These are phyloP conservation scores for Cerceris rybyensis DNA, from an alignment of 2,888 invertebrate genomes.

Conservation along the genomic window DNA sequence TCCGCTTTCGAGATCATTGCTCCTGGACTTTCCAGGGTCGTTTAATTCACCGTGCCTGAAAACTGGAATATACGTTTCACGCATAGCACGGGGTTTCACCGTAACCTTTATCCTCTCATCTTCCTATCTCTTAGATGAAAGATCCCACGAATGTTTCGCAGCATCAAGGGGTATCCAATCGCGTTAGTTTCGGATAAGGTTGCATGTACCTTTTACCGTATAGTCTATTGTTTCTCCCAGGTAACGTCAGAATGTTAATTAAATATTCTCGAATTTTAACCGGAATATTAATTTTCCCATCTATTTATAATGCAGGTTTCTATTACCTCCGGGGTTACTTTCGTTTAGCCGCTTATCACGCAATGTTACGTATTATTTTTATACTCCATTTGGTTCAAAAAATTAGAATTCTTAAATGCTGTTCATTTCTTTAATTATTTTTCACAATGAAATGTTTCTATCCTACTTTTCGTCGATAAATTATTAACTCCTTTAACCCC, in stretches of 20 bases:
- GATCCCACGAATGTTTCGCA: not conserved
- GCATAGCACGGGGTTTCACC: not conserved
- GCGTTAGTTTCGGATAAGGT: not conserved
- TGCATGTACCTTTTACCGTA: not conserved
- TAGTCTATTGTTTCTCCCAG: not conserved
- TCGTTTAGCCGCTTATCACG: no score
- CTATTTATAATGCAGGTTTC: no score
- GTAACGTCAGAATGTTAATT: slow-evolving; percentile 1
- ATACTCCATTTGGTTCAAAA: no score
- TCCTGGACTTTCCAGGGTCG: slow-evolving; percentile 6
- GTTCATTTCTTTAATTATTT: no score
- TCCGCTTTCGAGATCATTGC: not conserved
- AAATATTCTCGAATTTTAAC: not conserved
- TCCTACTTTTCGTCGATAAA: no score
- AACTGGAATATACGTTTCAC: not conserved
- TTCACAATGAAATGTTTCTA: no score
- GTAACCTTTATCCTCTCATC: slow-evolving; percentile 1
- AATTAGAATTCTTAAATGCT: no score
- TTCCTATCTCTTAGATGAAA: not conserved
- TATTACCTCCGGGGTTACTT: no score
- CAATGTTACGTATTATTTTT: no score
- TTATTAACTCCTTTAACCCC: no score
- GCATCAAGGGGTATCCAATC: slow-evolving; percentile 4
- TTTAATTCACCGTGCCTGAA: slow-evolving; percentile 17
- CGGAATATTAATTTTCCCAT: not conserved